Evolutionary conservation across 1,140 invertebrate genomes (phyloP).

Genomic region (Sitophilus oryzae): DNA sequence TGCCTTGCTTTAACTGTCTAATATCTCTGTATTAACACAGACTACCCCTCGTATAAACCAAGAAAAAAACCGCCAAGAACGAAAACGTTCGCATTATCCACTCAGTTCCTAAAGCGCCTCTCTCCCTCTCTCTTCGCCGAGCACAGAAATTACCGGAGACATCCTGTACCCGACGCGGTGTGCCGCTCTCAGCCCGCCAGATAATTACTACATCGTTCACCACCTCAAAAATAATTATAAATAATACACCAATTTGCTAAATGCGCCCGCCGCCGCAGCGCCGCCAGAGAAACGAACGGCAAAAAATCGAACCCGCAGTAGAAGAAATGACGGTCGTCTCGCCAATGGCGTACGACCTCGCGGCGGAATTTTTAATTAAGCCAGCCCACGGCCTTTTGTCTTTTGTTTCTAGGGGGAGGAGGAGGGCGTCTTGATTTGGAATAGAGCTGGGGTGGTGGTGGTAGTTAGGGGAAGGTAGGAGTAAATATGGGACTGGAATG

Average conservation of each 20-base stretch:
- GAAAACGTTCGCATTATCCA: too few relatives aligned
- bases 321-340: conserved; percentile 15
- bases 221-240: conserved; percentile 21
- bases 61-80: too few relatives aligned
- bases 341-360: conserved; percentile 11
- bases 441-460: too few relatives aligned
- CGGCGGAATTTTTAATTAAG: conserved; percentile 42
- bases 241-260: conserved; percentile 26
- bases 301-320: conserved; percentile 8
- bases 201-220: conserved; percentile 16
- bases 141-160: background rate
- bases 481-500: too few relatives aligned
- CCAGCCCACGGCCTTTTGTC: conserved; percentile 41
- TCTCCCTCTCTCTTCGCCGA: background rate
- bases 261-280: conserved; percentile 10
- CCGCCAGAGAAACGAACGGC: conserved; percentile 3
- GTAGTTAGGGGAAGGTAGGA: too few relatives aligned
- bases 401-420: too few relatives aligned
- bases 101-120: background rate
- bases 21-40: too few relatives aligned
- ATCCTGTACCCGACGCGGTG: too few relatives aligned
- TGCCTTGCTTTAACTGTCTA: too few relatives aligned
- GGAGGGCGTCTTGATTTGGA: conserved; percentile 36
- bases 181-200: background rate
- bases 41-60: too few relatives aligned